A percentile compares a stretch with the other conserved stretches of the same genome.
Evolutionary conservation across 2,888 invertebrate species (phyloP).

Genomic region (Arctia plantaginis): DNA sequence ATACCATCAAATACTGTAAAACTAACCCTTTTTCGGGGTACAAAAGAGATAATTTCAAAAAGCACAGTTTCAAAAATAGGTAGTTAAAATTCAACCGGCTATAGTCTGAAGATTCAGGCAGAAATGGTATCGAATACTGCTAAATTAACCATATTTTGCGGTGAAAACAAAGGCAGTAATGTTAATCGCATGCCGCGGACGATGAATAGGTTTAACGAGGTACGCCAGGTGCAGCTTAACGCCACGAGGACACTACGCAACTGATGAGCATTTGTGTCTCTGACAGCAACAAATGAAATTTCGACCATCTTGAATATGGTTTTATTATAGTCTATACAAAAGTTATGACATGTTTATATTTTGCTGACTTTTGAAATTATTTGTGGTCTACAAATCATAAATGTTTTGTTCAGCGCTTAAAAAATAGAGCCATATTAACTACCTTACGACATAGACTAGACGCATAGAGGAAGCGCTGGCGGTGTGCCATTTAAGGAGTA

Average conservation of each 20-base stretch:
- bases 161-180: slow-evolving; percentile 16
- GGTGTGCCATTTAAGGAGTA: no score
- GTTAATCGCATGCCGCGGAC: slow-evolving; percentile 17
- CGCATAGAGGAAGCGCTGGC: no score
- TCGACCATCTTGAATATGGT: not conserved
- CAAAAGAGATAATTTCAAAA: not conserved
- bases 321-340: no score
- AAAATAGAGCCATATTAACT: no score
- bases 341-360: not conserved
- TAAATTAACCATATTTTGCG: slow-evolving; percentile 4
- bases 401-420: no score
- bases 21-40: not conserved
- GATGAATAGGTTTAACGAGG: slow-evolving; percentile 27
- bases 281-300: slow-evolving; percentile 14
- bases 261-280: slow-evolving; percentile 18
- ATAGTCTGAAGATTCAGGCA: not conserved
- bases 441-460: no score
- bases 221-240: slow-evolving; percentile 10
- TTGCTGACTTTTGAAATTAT: no score
- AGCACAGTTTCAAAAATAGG: not conserved
- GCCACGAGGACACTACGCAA: slow-evolving; percentile 14
- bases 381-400: no score
- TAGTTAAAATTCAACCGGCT: not conserved
- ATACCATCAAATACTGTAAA: no score
- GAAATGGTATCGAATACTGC: not conserved